Conservation (phyloP, 2,113 vertebrate species). For the Chrysochloris asiatica region DNA sequence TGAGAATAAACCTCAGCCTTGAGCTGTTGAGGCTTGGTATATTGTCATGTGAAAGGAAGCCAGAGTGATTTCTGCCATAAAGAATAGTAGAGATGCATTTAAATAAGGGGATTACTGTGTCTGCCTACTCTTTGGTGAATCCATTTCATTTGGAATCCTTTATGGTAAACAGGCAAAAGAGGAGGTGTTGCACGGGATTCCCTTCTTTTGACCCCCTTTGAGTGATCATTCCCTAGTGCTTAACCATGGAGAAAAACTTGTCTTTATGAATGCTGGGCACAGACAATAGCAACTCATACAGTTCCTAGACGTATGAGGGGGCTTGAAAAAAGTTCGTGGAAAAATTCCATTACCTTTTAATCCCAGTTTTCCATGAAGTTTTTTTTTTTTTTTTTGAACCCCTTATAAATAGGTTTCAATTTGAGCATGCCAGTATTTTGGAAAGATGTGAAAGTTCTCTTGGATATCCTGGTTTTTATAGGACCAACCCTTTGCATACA, state of each 20-base stretch:
- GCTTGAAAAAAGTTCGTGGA: too few relatives aligned
- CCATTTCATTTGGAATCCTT: conserved; percentile 67
- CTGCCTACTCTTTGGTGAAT: conserved; percentile 54
- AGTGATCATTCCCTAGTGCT: not conserved
- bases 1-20: conserved; percentile 29
- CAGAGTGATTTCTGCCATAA: conserved; percentile 69
- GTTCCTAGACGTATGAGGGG: not conserved
- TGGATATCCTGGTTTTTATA: not conserved
- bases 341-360: too few relatives aligned
- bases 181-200: not conserved
- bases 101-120: conserved; percentile 68
- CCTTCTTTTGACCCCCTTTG: not conserved
- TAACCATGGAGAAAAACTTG: not conserved
- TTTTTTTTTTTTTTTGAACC: too few relatives aligned
- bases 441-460: not conserved
- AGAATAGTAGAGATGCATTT: conserved; percentile 70
- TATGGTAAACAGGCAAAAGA: not conserved
- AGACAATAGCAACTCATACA: not conserved
- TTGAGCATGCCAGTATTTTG: not conserved
- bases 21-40: conserved; percentile 29
- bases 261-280: not conserved
- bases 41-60: conserved; percentile 65
- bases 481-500: too few relatives aligned
- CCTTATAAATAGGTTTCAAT: conserved; percentile 31
- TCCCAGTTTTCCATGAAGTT: too few relatives aligned